These are phyloP conservation scores for Spheniscus humboldti DNA, from an alignment of 2,797 vertebrate genomes.

Conservation along the genomic window DNA sequence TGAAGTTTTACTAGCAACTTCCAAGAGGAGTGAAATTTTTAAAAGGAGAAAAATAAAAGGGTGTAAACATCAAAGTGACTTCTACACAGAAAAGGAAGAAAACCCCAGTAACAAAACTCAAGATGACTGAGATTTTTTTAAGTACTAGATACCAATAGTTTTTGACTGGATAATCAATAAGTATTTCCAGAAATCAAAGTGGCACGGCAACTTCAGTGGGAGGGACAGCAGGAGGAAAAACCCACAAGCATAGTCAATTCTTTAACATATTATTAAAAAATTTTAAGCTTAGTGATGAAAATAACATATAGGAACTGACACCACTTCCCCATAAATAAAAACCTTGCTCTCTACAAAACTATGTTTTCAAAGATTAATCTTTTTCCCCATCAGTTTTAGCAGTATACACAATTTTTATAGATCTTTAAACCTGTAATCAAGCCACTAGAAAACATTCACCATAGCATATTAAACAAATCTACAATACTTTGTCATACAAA, in stretches of 20 bases:
- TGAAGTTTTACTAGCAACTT: not conserved
- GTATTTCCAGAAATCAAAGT: not conserved
- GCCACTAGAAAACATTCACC: not conserved
- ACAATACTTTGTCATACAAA: not conserved
- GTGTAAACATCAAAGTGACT: not conserved
- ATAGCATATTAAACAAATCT: not conserved
- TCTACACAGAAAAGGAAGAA: not conserved
- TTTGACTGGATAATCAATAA: not conserved
- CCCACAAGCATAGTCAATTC: not conserved
- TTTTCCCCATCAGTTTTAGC: not conserved
- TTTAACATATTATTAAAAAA: not conserved
- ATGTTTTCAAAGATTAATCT: not conserved
- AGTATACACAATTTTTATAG: not conserved
- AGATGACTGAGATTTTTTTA: not conserved
- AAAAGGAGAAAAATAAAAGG: not conserved
- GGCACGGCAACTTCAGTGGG: not conserved
- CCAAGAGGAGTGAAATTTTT: not conserved
- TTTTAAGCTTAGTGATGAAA: not conserved
- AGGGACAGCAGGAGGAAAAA: not conserved
- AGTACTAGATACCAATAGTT: not conserved
- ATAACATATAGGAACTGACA: not conserved
- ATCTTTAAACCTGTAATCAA: not conserved
- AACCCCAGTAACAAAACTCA: not conserved
- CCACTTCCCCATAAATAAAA: not conserved
- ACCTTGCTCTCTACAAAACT: not conserved